Conservation (phyloP, 2,888 invertebrate species). For the Thera britannica region DNA sequence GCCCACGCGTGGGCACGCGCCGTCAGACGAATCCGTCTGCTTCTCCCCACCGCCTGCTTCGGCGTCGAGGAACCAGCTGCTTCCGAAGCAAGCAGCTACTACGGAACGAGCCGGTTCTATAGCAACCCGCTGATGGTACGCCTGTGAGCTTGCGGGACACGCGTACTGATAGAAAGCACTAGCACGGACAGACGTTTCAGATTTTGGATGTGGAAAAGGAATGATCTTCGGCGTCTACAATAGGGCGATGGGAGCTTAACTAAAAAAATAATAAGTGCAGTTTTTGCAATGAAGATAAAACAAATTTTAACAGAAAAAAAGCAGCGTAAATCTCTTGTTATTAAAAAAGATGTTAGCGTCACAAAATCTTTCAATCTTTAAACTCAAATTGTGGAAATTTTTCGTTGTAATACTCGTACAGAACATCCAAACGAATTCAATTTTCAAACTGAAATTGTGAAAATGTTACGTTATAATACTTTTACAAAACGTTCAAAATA, state of each 20-base stretch:
- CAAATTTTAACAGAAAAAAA: no score
- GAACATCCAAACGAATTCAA: no score
- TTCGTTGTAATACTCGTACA: no score
- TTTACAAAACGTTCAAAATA: not conserved
- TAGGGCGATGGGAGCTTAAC: conserved; percentile 1
- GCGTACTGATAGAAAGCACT: not conserved
- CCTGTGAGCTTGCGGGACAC: conserved; percentile 9
- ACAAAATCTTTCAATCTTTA: no score
- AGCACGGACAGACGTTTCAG: not conserved
- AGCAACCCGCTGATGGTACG: conserved; percentile 76
- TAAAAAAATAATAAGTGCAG: not conserved
- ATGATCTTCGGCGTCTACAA: not conserved
- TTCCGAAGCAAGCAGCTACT: conserved; percentile 64
- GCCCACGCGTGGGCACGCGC: conserved; percentile 52
- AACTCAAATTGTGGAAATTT: no score
- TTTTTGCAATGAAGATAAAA: no score
- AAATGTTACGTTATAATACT: not conserved
- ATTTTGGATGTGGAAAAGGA: not conserved
- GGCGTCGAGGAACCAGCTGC: conserved; percentile 64
- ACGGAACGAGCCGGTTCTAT: conserved; percentile 69
- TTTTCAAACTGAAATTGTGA: not conserved
- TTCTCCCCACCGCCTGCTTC: conserved; percentile 66
- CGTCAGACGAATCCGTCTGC: conserved; percentile 54
- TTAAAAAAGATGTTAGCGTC: no score
- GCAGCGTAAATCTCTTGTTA: no score